phyloP scores from a whole-genome alignment of 2,113 vertebrate genomes.

The Xenopus borealis region DNA sequence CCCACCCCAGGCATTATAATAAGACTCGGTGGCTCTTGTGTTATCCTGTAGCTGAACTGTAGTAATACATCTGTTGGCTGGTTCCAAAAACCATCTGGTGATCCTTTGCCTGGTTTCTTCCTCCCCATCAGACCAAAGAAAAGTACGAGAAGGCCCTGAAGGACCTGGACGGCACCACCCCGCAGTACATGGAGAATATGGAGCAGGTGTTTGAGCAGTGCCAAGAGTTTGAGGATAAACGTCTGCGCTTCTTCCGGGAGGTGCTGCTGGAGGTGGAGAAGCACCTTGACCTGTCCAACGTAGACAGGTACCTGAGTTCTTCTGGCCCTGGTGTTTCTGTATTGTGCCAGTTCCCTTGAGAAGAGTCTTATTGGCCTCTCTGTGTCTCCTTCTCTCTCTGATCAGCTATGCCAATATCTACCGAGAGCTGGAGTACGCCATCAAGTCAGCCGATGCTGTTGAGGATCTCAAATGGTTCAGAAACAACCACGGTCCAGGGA shows the following conservation, averaged over 20 bases:
- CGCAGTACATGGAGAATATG: constrained; percentile 98
- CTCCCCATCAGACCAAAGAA: constrained; percentile 76
- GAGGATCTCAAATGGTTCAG: constrained; percentile 93
- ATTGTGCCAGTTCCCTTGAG: too few relatives aligned
- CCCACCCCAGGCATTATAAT: too few relatives aligned
- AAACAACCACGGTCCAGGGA: constrained; percentile 87
- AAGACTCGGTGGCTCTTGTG: too few relatives aligned
- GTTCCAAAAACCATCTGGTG: too few relatives aligned
- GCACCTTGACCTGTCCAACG: constrained; percentile 89
- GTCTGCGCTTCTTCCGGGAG: constrained; percentile 85
- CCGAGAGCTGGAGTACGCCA: constrained; percentile 83
- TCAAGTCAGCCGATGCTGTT: constrained; percentile 78
- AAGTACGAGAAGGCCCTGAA: constrained; percentile 90
- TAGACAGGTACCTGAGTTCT: constrained; percentile 68
- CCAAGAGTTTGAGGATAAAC: constrained; percentile 92
- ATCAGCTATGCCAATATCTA: constrained; percentile 84
- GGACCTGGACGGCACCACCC: constrained; percentile 83
- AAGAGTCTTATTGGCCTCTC: neutral
- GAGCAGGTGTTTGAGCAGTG: constrained; percentile 96
- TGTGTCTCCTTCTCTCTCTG: neutral
- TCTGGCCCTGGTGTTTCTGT: neutral
- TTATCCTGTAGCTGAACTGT: too few relatives aligned
- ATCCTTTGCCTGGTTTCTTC: neutral
- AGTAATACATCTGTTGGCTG: too few relatives aligned
- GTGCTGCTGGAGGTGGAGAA: constrained; percentile 88